phyloP scores from a whole-genome alignment of 2,888 invertebrate genomes.

The Diloba caeruleocephala region DNA sequence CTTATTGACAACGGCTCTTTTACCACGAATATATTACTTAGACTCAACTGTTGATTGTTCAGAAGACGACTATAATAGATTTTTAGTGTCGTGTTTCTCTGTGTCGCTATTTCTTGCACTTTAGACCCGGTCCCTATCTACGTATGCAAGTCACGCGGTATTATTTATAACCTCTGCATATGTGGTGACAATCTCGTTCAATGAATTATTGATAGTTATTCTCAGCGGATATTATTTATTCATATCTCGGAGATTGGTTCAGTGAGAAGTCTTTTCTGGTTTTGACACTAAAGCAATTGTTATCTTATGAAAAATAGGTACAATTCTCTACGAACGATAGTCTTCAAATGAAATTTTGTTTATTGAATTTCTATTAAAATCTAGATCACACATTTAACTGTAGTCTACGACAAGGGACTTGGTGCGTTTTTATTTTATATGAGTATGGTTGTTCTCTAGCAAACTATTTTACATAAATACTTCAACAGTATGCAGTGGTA shows the following conservation, averaged over 20 bases:
- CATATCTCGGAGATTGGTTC: conserved; percentile 29
- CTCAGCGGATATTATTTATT: conserved; percentile 35
- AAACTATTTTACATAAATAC: too few relatives aligned
- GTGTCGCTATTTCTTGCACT: conserved; percentile 7
- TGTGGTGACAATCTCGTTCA: conserved; percentile 60
- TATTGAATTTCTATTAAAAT: too few relatives aligned
- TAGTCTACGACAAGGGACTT: too few relatives aligned
- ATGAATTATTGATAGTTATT: conserved; percentile 61
- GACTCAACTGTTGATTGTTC: too few relatives aligned
- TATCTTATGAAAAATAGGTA: background rate
- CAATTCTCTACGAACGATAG: background rate
- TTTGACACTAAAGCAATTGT: conserved; percentile 1
- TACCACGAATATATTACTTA: too few relatives aligned
- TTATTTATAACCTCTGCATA: conserved; percentile 65
- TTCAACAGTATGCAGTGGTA: background rate
- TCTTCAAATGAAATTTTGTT: too few relatives aligned
- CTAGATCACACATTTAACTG: too few relatives aligned
- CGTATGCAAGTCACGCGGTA: conserved; percentile 50
- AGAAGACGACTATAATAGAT: too few relatives aligned
- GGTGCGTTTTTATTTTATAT: too few relatives aligned
- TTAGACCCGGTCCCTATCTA: conserved; percentile 24
- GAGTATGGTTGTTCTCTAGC: too few relatives aligned
- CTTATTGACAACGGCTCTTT: too few relatives aligned
- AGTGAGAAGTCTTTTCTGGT: conserved; percentile 8
- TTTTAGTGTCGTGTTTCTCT: background rate